Percentiles rank a stretch among this genome's conserved stretches.
These are phyloP conservation scores for Spea multiplicata DNA, from an alignment of 2,113 vertebrate species.

Conservation along the genomic window DNA sequence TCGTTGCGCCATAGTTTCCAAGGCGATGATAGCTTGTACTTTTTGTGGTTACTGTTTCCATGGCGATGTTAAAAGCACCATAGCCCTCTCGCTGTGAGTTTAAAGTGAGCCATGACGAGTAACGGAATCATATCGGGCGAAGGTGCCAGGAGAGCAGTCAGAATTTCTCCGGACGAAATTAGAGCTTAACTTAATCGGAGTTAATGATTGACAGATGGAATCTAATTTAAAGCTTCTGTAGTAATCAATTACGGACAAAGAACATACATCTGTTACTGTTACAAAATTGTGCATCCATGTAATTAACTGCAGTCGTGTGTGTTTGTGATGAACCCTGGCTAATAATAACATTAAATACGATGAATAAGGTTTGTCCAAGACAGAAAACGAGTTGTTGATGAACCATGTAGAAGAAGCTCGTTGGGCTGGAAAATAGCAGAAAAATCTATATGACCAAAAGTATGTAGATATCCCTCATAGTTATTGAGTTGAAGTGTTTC, in stretches of 20 bases:
- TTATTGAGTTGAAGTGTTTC: too few relatives aligned
- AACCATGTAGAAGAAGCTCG: too few relatives aligned
- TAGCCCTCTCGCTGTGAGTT: slow-evolving; percentile 12
- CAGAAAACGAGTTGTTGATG: too few relatives aligned
- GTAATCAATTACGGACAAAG: slow-evolving; percentile 7
- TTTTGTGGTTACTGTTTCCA: slow-evolving; percentile 51
- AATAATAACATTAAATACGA: too few relatives aligned
- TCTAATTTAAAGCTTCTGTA: neutral
- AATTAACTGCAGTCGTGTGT: neutral
- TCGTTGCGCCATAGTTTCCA: slow-evolving; percentile 30
- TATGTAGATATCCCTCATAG: too few relatives aligned
- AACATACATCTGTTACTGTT: neutral
- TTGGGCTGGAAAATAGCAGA: too few relatives aligned
- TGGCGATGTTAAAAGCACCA: slow-evolving; percentile 47
- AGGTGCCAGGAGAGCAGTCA: neutral
- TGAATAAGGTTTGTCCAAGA: too few relatives aligned
- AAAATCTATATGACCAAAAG: too few relatives aligned
- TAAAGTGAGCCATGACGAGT: slow-evolving; percentile 22
- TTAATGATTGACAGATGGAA: slow-evolving; percentile 12
- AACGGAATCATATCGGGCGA: slow-evolving; percentile 32
- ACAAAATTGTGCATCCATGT: neutral
- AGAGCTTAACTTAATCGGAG: slow-evolving; percentile 32
- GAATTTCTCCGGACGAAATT: slow-evolving; percentile 17
- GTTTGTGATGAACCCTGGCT: too few relatives aligned
- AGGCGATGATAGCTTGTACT: slow-evolving; percentile 50